Conservation (phyloP, 2,113 vertebrate genomes). For the Passer domesticus region DNA sequence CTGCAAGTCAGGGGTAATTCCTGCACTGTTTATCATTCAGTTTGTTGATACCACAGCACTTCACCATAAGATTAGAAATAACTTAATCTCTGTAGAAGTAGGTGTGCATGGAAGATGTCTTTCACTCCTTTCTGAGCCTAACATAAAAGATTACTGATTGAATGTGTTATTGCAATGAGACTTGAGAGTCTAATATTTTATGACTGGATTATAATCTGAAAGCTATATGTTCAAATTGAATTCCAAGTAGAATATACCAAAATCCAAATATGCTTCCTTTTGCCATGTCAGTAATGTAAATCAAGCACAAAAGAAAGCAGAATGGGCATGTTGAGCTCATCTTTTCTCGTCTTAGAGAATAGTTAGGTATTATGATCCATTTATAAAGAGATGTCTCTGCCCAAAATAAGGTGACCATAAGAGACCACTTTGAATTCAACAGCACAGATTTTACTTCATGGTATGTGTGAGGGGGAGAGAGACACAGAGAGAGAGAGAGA, state of each 20-base stretch:
- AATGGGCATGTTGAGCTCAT: background rate
- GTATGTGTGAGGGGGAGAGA: background rate
- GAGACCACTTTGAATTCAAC: accelerated
- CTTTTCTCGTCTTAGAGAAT: background rate
- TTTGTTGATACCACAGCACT: background rate
- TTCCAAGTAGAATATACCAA: background rate
- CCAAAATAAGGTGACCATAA: background rate
- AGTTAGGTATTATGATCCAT: too few relatives aligned
- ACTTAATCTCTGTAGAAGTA: background rate
- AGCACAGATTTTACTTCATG: background rate
- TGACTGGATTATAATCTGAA: background rate
- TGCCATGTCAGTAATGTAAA: background rate
- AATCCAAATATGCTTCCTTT: background rate
- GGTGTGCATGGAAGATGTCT: background rate
- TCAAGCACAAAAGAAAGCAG: background rate
- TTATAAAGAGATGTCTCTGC: background rate
- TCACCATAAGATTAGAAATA: background rate
- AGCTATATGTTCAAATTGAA: background rate
- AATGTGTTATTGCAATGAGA: background rate
- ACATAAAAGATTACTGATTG: background rate
- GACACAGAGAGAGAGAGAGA: background rate
- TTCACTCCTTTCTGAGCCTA: background rate
- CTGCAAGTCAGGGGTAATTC: background rate
- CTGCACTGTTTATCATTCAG: background rate
- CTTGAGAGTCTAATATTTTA: background rate